These are phyloP conservation scores for Caranx ignobilis DNA, from an alignment of 2,113 vertebrate genomes.

Conservation along the genomic window DNA sequence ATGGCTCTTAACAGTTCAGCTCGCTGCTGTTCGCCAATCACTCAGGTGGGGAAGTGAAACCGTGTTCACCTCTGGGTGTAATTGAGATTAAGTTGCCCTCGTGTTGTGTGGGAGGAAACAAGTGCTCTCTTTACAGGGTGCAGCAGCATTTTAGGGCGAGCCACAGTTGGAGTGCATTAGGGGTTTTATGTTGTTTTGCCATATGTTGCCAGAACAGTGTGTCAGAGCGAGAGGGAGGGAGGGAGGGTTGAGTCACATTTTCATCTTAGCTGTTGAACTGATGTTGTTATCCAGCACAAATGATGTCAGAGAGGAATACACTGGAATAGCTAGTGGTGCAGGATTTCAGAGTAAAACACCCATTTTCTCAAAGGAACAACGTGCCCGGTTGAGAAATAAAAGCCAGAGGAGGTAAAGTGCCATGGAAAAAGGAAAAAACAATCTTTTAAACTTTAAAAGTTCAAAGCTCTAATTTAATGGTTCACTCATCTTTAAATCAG, in stretches of 20 bases:
- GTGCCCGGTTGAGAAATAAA: not conserved
- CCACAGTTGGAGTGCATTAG: conserved; percentile 59
- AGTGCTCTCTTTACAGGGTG: conserved; percentile 51
- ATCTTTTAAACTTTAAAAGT: not conserved
- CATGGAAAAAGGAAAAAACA: not conserved
- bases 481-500: conserved; percentile 5
- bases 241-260: conserved; percentile 64
- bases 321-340: not conserved
- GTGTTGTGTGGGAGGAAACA: conserved; percentile 62
- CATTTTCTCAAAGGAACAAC: not conserved
- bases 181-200: conserved; percentile 67
- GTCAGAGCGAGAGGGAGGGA: conserved; percentile 48
- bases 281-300: conserved; percentile 42
- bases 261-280: conserved; percentile 56
- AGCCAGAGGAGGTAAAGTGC: not conserved
- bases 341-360: conserved; percentile 1
- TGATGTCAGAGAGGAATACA: conserved; percentile 54
- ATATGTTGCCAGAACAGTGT: conserved; percentile 64
- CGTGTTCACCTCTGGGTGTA: conserved; percentile 64
- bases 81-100: conserved; percentile 64
- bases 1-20: conserved; percentile 20
- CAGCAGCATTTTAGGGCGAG: conserved; percentile 61
- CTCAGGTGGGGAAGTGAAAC: conserved; percentile 56
- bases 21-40: conserved; percentile 40
- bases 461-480: conserved; percentile 3